These are phyloP conservation scores for Melanocharis versteri DNA, from an alignment of 2,113 vertebrate genomes.

Conservation along the genomic window DNA sequence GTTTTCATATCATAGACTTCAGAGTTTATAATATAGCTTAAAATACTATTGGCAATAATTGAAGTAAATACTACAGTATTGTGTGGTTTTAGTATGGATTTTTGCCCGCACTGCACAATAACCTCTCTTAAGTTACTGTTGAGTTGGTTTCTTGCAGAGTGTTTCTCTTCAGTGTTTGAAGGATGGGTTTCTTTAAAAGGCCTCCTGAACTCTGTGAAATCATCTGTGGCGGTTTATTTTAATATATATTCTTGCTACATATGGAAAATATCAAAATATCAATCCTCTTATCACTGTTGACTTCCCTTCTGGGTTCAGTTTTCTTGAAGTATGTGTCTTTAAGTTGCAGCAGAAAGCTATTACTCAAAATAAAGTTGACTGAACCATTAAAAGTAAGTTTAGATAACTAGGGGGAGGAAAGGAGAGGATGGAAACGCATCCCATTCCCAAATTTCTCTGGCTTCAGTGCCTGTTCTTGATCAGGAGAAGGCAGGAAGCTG, in stretches of 20 bases:
- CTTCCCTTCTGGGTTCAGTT: constrained; percentile 56
- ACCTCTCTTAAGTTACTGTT: neutral
- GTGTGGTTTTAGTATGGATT: neutral
- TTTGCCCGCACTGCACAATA: neutral
- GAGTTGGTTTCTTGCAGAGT: neutral
- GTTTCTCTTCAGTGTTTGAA: constrained; percentile 17
- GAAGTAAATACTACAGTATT: neutral
- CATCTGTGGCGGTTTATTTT: neutral
- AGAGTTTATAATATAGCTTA: neutral
- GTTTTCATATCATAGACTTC: neutral
- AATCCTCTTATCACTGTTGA: constrained; percentile 50
- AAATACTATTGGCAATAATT: neutral
- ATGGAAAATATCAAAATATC: constrained; percentile 56
- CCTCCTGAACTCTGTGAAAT: constrained; percentile 28
- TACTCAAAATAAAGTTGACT: constrained; percentile 56
- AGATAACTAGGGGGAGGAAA: constrained; percentile 8
- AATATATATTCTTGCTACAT: constrained; percentile 4
- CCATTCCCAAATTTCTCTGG: neutral
- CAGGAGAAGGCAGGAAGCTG: neutral
- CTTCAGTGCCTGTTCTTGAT: neutral
- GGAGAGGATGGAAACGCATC: neutral
- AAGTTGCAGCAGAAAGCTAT: constrained; percentile 46
- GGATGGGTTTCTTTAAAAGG: constrained; percentile 17
- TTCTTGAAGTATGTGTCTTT: constrained; percentile 33
- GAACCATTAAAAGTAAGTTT: constrained; percentile 44